Evolutionary conservation across 2,888 invertebrate genomes (phyloP), one percentile per base, ranked within the genome.

Genomic region (Microdon myrmicae): DNA sequence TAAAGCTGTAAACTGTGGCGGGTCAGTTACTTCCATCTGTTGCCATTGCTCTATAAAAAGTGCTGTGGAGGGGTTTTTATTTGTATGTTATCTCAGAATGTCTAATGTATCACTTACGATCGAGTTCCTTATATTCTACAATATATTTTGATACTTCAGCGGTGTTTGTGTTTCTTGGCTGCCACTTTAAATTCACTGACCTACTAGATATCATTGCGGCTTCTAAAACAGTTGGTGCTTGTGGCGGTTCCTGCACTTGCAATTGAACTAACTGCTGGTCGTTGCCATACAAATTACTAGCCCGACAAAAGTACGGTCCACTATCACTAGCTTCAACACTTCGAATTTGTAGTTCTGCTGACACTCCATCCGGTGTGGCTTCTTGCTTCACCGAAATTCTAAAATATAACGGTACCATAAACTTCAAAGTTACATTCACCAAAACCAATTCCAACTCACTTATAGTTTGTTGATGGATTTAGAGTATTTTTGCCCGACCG

Each of bases 291-390:
- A 87, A 82, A 76, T 91, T 91, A 74, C 85, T 87, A 12, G 90
- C 90, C 70, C 87, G 87, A 72, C 91, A 91, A 70, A 89, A 88
- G 74, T 90, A 91, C 1, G 89, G 85, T 0, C 90, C 90, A 68
- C 87, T 88, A 72, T 91, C 90, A 8, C 83, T 81, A 25, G 89
- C 84, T 71, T 86, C 87, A 2, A 88, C 86, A 10, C 85, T 86
- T 13, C 84, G 83, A 45, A 91, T 85, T 76, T 87, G 87, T 67
- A 91, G 75, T 71, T 88, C 87, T 0, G 90, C 89, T 9, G 86
- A 82, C 13, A 88, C 86, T 5, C 88, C 88, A 54, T 88, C 87
- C 1, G 86, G 85, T 2, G 87, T 87, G 16, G 85, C 84, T 72
- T 88, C 87, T 74, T 87, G 87, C 71, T 87, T 87, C 6, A 85